Base-by-base conservation (phyloP, 2,797 vertebrate genomes). In the Anas georgica region DNA sequence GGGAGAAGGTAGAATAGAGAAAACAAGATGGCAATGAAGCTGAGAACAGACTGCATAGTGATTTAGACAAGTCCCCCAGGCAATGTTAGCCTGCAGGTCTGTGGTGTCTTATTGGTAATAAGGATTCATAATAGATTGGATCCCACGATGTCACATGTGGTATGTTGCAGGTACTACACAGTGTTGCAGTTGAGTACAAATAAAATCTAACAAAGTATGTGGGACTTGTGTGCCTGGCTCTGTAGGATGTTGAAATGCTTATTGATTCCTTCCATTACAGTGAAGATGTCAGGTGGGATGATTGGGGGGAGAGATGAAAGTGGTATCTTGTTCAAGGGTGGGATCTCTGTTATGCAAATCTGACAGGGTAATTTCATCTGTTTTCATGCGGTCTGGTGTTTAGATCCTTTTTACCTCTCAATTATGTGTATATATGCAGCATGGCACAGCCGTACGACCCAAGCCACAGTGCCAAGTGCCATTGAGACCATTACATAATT, bases 101-200 rank as follows among this genome's bases (percentile, higher is more conserved):
- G 46, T 62, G 46, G 12, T 21, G 3, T 85, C 62, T 73, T 55
- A 12, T 10, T 86, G 13, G 8, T 35, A 29, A 69, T 69, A 64
- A 72, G 12, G 21, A 39, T 43, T 76, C 28, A 10, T 46, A 55
- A 43, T 33, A 55, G 21, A 54, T 45, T 43, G 64, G 12, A 76
- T 52, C 11, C 39, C 35, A 74, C n/a, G n/a, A 5, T 18, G 35
- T 70, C 16, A 52, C 21, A n/a, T 0, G 0, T 17, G n/a, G 2
- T 12, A 23, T 63, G 59, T 58, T 58, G 6, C 6, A 7, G 13
- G 52, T 6, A 22, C 4, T 29, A 17, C 26, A 8, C 8, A 37
- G 7, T 13, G 28, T n/a, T 62, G 46, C 37, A 35, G 29, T 48
- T 59, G 8, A 10, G 8, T 58, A 9, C 29, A 83, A 67, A 75